phyloP scores from a whole-genome alignment of 2,113 vertebrate genomes.

The Abramis brama region DNA sequence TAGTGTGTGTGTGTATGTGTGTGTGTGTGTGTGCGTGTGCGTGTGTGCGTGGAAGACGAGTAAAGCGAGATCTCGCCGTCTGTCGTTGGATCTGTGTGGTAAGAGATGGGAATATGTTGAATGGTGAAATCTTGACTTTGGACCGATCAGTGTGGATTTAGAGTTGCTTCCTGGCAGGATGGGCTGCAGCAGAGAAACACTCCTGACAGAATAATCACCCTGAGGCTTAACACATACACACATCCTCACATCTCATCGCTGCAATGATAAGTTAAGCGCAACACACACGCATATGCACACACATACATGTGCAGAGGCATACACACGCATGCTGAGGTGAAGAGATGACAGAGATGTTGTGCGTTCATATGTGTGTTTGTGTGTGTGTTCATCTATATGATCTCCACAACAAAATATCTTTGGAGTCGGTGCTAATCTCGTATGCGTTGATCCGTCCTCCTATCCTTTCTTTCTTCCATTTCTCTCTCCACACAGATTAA shows the following conservation, averaged over 20 bases:
- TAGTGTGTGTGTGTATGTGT: constrained; percentile 40
- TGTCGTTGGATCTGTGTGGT: constrained; percentile 71
- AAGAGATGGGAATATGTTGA: constrained; percentile 74
- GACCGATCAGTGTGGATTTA: constrained; percentile 81
- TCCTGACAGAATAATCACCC: constrained; percentile 82
- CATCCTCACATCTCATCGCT: constrained; percentile 77
- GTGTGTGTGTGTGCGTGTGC: background rate
- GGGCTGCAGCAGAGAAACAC: constrained; percentile 71
- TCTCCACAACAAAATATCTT: constrained; percentile 61
- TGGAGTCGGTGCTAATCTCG: constrained; percentile 72
- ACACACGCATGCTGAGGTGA: constrained; percentile 26
- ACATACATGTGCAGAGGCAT: constrained; percentile 62
- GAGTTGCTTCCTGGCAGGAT: constrained; percentile 77
- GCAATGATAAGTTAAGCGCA: constrained; percentile 74
- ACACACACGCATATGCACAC: constrained; percentile 67
- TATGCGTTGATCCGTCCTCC: constrained; percentile 66
- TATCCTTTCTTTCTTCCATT: constrained; percentile 52
- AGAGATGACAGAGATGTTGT: constrained; percentile 60
- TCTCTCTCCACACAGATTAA: constrained; percentile 72
- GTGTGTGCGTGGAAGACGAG: background rate
- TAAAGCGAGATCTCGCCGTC: constrained; percentile 74
- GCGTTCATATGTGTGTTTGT: constrained; percentile 47
- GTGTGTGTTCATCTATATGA: constrained; percentile 42
- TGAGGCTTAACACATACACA: constrained; percentile 70
- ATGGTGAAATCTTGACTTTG: constrained; percentile 79